Conservation (phyloP, 2,888 invertebrate genomes). For the Dasysyrphus tricinctus region DNA sequence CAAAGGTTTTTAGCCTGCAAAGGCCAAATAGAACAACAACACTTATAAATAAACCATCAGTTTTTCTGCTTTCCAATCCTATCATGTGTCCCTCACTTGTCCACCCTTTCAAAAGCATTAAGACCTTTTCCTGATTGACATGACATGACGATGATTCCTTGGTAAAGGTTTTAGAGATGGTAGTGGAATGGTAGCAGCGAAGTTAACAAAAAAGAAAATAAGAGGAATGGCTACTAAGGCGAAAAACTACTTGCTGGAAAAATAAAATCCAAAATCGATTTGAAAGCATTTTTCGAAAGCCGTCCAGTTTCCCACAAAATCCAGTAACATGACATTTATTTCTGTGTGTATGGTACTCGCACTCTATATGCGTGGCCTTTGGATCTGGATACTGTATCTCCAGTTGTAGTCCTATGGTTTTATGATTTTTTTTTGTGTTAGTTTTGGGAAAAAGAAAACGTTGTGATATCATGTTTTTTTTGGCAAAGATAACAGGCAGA, state of each 20-base stretch:
- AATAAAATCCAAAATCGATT: conserved; percentile 61
- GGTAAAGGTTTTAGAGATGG: conserved; percentile 7
- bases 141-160: conserved; percentile 43
- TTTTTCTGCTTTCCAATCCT: conserved; percentile 53
- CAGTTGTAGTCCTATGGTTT: not conserved
- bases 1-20: conserved; percentile 7
- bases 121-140: conserved; percentile 57
- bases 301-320: conserved; percentile 1
- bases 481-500: not conserved
- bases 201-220: not conserved
- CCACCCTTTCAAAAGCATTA: conserved; percentile 17
- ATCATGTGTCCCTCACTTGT: conserved; percentile 33
- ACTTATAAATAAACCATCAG: conserved; percentile 54
- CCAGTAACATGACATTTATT: not conserved
- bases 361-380: not conserved
- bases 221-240: not conserved
- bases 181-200: not conserved
- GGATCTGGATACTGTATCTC: not conserved
- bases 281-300: conserved; percentile 57
- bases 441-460: not conserved
- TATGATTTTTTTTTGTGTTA: not conserved
- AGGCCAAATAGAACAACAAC: conserved; percentile 41
- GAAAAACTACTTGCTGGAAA: conserved; percentile 52
- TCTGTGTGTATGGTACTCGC: not conserved
- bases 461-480: not conserved